phyloP scores from a whole-genome alignment of 2,113 vertebrate species.

The Eublepharis macularius region DNA sequence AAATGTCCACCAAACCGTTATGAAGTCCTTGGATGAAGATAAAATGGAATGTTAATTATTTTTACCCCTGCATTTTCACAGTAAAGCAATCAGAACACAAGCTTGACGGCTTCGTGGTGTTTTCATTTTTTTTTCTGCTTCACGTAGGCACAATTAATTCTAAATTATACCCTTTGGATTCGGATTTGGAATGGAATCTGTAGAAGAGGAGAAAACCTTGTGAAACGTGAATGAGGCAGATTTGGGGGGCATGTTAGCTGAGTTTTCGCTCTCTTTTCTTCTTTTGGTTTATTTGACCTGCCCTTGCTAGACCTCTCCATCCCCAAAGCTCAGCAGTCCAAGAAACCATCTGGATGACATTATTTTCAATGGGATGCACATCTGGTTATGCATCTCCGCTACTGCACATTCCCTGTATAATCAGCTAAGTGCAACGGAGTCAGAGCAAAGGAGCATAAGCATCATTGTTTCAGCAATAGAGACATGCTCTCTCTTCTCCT shows the following conservation, averaged over 20 bases:
- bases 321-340: neutral
- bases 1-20: constrained; percentile 17
- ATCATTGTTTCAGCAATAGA: neutral
- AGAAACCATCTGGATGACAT: neutral
- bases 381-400: neutral
- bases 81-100: constrained; percentile 23
- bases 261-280: neutral
- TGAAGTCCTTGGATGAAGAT: constrained; percentile 59
- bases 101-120: constrained; percentile 43
- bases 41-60: constrained; percentile 60
- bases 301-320: neutral
- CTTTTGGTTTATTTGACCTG: neutral
- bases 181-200: constrained; percentile 22
- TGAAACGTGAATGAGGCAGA: neutral
- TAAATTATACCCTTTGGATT: constrained; percentile 47
- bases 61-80: constrained; percentile 24
- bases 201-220: neutral
- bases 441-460: neutral
- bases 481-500: neutral
- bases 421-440: neutral
- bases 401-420: neutral
- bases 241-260: neutral
- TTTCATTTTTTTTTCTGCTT: constrained; percentile 59
- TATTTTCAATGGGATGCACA: neutral
- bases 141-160: constrained; percentile 57